phyloP scores from a whole-genome alignment of 2,888 invertebrate species.

The Galeopsomyia nigrocyanea region DNA sequence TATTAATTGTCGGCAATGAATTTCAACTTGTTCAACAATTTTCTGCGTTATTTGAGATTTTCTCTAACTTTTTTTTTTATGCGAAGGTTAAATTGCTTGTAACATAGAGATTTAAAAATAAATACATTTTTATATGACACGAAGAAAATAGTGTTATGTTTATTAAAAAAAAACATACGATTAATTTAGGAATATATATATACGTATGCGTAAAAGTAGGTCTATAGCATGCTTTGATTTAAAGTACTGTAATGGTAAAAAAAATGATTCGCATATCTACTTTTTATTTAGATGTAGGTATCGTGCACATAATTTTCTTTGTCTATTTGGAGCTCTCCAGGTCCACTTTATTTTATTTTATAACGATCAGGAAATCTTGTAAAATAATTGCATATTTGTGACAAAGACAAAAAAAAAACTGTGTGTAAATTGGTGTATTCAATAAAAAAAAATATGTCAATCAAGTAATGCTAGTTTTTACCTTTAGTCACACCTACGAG shows the following conservation, averaged over 20 bases:
- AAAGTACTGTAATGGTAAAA: neutral
- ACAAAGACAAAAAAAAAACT: constrained; percentile 20
- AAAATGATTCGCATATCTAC: constrained; percentile 2
- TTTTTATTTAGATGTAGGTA: constrained; percentile 24
- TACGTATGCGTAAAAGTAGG: constrained; percentile 11
- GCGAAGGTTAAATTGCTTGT: constrained; percentile 11
- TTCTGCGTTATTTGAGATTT: constrained; percentile 8
- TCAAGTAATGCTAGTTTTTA: neutral
- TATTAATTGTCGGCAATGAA: neutral
- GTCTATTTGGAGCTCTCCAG: constrained; percentile 6
- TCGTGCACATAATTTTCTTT: constrained; percentile 22
- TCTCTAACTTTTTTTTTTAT: constrained; percentile 3
- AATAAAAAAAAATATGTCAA: constrained; percentile 40
- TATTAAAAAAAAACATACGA: constrained; percentile 19
- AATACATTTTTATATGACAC: constrained; percentile 35
- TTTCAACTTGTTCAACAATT: constrained; percentile 33
- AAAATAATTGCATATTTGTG: constrained; percentile 38
- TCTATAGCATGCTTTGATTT: constrained; percentile 8
- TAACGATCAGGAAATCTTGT: constrained; percentile 21
- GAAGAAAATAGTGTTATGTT: constrained; percentile 25
- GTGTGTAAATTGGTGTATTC: constrained; percentile 46
- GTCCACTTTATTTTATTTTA: constrained; percentile 29
- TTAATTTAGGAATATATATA: constrained; percentile 9
- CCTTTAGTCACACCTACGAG: constrained; percentile 60
- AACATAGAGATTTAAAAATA: constrained; percentile 18